These are phyloP conservation scores for Penaeus vannamei DNA, from an alignment of 1,140 invertebrate genomes.

Conservation along the genomic window DNA sequence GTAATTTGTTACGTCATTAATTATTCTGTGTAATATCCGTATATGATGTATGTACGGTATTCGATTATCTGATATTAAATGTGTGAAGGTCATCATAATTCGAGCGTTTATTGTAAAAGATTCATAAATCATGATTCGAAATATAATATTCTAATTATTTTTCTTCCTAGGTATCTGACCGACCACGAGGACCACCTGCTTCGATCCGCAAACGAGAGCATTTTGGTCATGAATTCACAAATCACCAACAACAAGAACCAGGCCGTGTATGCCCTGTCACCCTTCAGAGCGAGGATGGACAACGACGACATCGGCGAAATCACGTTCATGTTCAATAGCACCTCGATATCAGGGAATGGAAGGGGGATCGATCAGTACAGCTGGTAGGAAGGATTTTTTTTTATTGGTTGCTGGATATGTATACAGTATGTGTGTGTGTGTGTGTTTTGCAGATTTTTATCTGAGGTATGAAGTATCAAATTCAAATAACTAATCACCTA, in stretches of 20 bases:
- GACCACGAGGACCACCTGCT: slow-evolving; percentile 88
- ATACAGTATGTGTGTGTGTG: no score
- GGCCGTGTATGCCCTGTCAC: slow-evolving; percentile 86
- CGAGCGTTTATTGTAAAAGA: no score
- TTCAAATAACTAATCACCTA: no score
- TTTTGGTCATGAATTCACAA: slow-evolving; percentile 84
- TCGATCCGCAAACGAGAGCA: slow-evolving; percentile 88
- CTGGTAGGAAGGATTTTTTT: slow-evolving; percentile 69
- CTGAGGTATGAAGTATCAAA: no score
- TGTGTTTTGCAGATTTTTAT: no score
- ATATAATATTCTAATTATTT: neutral
- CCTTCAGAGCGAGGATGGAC: slow-evolving; percentile 84
- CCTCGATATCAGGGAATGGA: slow-evolving; percentile 86
- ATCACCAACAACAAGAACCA: slow-evolving; percentile 85
- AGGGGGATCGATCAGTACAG: slow-evolving; percentile 89
- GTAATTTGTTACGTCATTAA: slow-evolving; percentile 77
- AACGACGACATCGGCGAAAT: slow-evolving; percentile 88
- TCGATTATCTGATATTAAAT: neutral
- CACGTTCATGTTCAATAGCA: slow-evolving; percentile 87
- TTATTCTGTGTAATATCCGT: no score
- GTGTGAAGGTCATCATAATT: no score
- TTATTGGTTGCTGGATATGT: no score
- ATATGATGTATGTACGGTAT: neutral
- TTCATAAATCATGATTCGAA: no score
- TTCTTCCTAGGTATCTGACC: slow-evolving; percentile 72